These are phyloP conservation scores for Poecile montanus DNA, from an alignment of 2,797 vertebrate species.

Conservation along the genomic window DNA sequence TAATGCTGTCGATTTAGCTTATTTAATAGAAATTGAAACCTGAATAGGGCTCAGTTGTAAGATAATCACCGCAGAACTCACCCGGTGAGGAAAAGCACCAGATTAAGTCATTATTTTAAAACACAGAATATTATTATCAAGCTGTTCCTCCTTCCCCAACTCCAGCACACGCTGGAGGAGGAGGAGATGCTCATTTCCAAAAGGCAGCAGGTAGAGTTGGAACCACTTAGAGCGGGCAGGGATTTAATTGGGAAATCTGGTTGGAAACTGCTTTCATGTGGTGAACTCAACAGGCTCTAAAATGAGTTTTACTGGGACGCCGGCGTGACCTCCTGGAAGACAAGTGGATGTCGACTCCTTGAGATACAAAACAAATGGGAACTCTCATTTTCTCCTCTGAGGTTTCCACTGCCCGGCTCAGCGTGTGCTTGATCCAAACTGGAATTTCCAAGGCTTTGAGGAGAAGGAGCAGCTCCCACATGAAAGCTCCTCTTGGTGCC, in stretches of 20 bases:
- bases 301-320: constrained; percentile 1
- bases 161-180: neutral
- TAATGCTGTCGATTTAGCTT: constrained; percentile 71
- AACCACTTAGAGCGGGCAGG: neutral
- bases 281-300: constrained; percentile 49
- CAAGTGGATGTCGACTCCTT: neutral
- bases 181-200: neutral
- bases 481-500: neutral
- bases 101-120: constrained; percentile 26
- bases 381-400: neutral
- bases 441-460: neutral
- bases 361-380: neutral
- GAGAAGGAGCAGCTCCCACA: neutral
- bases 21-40: constrained; percentile 70
- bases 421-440: fast-evolving
- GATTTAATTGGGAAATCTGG: constrained; percentile 25
- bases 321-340: neutral
- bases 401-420: neutral
- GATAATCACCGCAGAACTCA: constrained; percentile 31
- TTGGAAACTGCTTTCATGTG: constrained; percentile 53
- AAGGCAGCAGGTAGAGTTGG: neutral
- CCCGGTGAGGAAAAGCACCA: neutral
- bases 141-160: neutral
- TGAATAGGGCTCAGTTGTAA: constrained; percentile 50
- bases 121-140: neutral